Base-by-base conservation (phyloP, 1,140 invertebrate genomes). In the Venustaconcha ellipsiformis region DNA sequence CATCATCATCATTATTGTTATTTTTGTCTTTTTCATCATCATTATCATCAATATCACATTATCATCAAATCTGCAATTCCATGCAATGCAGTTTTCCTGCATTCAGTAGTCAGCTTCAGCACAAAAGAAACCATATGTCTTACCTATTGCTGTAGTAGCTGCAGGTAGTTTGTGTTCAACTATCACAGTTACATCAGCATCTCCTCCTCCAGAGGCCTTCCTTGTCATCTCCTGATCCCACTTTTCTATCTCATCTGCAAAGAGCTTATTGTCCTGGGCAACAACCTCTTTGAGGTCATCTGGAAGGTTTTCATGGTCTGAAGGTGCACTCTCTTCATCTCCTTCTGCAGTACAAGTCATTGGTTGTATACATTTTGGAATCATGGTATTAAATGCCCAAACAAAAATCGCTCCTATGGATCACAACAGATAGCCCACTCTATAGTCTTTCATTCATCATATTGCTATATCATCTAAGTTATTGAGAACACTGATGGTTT, bases 141-240 rank as follows among this genome's bases (percentile, higher is more conserved):
- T 56, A 15, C 26, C 48, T 68, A 6, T 11, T 55, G 26, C 30
- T 68, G 67, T 15, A 30, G 56, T 20, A 57, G n/a, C 18, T 56
- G 56, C 57, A n/a, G 56, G 56, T 70, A 81, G 80, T 74, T 78
- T 82, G 18, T 71, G 68, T 72, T 84, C 81, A 0, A 72, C 65
- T 30, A 70, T 64, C 17, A 74, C 23, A n/a, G 69, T 64, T 17
- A 75, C 78, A 72, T 79, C 78, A 17, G 68, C 69, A 37, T 78
- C 77, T 26, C 66, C 76, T 4, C 70, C 70, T 12, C 69, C 78
- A 0, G 75, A 56, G 55, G 78, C 70, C 67, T 83, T 86, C 30
- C 80, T 74, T 15, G 78, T 72, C 70, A 87, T 85, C 68, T 88
- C 86, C 13, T 71, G 69, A 71, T 91, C 89, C 90, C 90, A 91